These are phyloP conservation scores for Pseudorasbora parva DNA, from an alignment of 2,113 vertebrate species.

Conservation along the genomic window DNA sequence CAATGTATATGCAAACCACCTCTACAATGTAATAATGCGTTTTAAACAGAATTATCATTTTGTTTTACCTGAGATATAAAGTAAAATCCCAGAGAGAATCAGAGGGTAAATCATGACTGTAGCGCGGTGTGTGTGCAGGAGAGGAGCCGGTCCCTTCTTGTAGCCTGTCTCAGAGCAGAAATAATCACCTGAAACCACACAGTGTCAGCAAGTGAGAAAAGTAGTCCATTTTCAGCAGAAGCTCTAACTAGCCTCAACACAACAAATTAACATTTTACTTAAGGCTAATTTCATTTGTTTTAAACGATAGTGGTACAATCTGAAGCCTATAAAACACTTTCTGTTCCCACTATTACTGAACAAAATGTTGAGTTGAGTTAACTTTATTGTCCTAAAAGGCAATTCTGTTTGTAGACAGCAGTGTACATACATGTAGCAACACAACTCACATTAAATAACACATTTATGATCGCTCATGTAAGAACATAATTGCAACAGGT, in stretches of 20 bases:
- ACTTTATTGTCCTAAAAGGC: no score
- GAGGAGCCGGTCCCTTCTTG: background rate
- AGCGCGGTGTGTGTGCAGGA: background rate
- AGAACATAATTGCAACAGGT: no score
- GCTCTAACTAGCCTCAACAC: background rate
- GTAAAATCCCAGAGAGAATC: background rate
- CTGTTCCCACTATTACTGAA: background rate
- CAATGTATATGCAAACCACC: no score
- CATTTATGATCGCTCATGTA: no score
- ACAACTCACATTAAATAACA: no score
- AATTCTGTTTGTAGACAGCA: no score
- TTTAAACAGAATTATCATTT: background rate
- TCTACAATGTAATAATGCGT: background rate
- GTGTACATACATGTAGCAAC: no score
- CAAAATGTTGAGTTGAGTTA: no score
- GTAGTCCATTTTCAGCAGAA: background rate
- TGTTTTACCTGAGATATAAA: background rate
- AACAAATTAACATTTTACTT: background rate
- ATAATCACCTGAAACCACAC: background rate
- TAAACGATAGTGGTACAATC: no score
- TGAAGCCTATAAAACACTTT: background rate
- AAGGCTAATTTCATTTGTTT: background rate
- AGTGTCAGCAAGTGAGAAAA: background rate
- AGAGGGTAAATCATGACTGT: background rate
- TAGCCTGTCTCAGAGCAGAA: background rate